phyloP scores from a whole-genome alignment of 2,888 invertebrate species.

The Euclidia mi region DNA sequence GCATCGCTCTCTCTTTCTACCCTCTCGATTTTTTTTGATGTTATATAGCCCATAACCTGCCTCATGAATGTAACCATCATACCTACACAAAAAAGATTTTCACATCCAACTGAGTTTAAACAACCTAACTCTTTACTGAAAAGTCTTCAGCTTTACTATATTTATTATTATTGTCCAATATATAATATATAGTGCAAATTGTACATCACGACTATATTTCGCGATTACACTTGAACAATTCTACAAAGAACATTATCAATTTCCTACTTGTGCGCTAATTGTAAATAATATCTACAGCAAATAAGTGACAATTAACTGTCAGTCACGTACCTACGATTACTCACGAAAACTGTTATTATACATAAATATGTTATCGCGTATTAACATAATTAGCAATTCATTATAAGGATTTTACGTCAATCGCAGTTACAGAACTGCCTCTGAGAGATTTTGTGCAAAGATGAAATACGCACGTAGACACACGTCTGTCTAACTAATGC shows the following conservation, averaged over 20 bases:
- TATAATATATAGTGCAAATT: constrained; percentile 4
- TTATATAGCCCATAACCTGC: too few species aligned
- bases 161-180: background rate
- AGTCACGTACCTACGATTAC: constrained; percentile 65
- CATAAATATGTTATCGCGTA: constrained; percentile 49
- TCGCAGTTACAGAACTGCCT: background rate
- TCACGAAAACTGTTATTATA: constrained; percentile 66
- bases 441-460: background rate
- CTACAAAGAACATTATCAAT: constrained; percentile 31
- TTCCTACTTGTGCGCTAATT: constrained; percentile 62
- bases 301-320: constrained; percentile 44
- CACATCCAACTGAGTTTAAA: too few species aligned
- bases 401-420: constrained; percentile 29
- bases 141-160: too few species aligned
- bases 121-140: too few species aligned
- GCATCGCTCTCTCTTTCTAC: too few species aligned
- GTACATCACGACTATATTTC: constrained; percentile 8
- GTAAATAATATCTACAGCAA: constrained; percentile 61
- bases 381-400: constrained; percentile 59
- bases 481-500: too few species aligned
- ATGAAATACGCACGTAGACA: too few species aligned
- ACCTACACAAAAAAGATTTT: too few species aligned
- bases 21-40: too few species aligned
- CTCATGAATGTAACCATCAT: too few species aligned
- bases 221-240: constrained; percentile 9